Conservation (phyloP, 2,888 invertebrate genomes). For the Sesia bembeciformis region DNA sequence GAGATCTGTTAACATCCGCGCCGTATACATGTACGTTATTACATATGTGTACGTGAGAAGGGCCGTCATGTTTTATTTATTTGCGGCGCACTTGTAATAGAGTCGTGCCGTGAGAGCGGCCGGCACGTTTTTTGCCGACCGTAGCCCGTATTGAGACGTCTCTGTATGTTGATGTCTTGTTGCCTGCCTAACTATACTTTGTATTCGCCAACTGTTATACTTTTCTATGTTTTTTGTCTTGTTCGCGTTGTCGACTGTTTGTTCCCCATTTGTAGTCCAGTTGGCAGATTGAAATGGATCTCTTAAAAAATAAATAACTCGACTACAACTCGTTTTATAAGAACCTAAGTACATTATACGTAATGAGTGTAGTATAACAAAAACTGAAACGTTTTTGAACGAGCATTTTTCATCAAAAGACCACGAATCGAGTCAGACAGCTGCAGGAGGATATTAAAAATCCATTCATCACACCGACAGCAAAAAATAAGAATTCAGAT, state of each 20-base stretch:
- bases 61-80: conserved; percentile 75
- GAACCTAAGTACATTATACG: too few relatives aligned
- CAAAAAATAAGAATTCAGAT: conserved; percentile 67
- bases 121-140: conserved; percentile 66
- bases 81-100: conserved; percentile 67
- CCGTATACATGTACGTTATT: conserved; percentile 24
- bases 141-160: conserved; percentile 68
- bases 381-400: conserved; percentile 1
- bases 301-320: too few relatives aligned
- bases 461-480: conserved; percentile 58
- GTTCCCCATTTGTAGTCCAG: background rate
- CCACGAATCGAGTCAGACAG: conserved; percentile 30
- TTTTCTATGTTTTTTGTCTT: background rate
- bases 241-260: background rate
- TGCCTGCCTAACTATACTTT: conserved; percentile 56
- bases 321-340: too few relatives aligned
- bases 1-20: conserved; percentile 64
- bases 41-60: conserved; percentile 57
- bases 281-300: background rate
- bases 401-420: conserved; percentile 45
- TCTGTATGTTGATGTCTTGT: conserved; percentile 69
- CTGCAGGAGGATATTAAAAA: conserved; percentile 66
- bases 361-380: too few relatives aligned
- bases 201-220: conserved; percentile 23
- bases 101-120: conserved; percentile 70